phyloP scores from a whole-genome alignment of 2,113 vertebrate species.

The Oryzias javanicus region DNA sequence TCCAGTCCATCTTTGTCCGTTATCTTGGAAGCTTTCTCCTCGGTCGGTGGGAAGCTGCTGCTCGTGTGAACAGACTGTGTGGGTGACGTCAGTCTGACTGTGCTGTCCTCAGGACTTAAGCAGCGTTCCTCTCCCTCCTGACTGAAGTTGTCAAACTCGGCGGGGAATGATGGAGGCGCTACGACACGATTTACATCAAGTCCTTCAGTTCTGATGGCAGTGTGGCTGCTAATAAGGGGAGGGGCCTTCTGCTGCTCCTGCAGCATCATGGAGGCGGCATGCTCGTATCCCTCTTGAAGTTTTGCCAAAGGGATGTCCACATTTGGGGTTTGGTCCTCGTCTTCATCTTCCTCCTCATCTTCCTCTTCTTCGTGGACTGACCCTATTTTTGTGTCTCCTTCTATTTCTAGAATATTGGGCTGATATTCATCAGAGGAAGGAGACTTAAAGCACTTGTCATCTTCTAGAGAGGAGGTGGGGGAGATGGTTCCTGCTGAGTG shows the following conservation, averaged over 20 bases:
- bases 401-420: constrained; percentile 76
- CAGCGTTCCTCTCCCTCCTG: constrained; percentile 88
- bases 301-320: constrained; percentile 81
- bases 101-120: constrained; percentile 92
- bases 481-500: constrained; percentile 96
- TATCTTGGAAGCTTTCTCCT: constrained; percentile 82
- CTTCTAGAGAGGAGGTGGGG: constrained; percentile 95
- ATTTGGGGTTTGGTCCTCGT: constrained; percentile 81
- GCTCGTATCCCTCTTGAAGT: constrained; percentile 79
- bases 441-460: constrained; percentile 96
- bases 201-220: constrained; percentile 35
- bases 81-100: constrained; percentile 92
- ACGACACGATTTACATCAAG: constrained; percentile 55
- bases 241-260: constrained; percentile 64
- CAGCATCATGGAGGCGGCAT: constrained; percentile 65
- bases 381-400: constrained; percentile 70
- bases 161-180: constrained; percentile 56
- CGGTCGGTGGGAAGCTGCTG: constrained; percentile 89
- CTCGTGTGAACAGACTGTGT: constrained; percentile 92
- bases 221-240: constrained; percentile 35
- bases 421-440: constrained; percentile 92
- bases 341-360: constrained; percentile 84
- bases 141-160: constrained; percentile 62
- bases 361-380: constrained; percentile 71
- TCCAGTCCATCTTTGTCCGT: constrained; percentile 60